A percentile compares a stretch with the other conserved stretches of the same genome.
phyloP scores from a whole-genome alignment of 2,888 invertebrate species.

The Lingula anatina region DNA sequence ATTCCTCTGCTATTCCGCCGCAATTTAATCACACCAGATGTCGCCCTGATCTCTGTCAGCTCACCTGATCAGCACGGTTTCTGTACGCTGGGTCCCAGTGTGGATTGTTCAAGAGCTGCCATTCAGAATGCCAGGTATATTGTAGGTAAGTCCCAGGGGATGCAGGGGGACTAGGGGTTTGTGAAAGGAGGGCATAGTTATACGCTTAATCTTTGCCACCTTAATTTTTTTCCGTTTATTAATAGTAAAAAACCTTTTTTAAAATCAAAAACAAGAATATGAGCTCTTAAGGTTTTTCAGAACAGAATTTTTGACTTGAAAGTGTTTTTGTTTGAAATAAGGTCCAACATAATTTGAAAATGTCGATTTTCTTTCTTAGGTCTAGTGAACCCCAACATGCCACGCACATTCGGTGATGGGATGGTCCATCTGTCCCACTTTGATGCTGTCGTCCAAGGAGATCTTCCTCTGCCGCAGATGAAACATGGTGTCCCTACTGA shows the following conservation, averaged over 20 bases:
- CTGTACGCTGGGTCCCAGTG: too few species aligned
- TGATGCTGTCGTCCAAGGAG: conserved; percentile 72
- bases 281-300: neutral
- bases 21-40: conserved; percentile 80
- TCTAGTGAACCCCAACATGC: conserved; percentile 79
- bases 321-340: too few species aligned
- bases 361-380: too few species aligned
- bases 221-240: neutral
- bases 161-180: neutral
- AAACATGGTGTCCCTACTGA: conserved; percentile 60
- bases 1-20: conserved; percentile 85
- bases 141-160: conserved; percentile 63
- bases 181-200: neutral
- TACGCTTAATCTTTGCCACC: neutral
- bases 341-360: too few species aligned
- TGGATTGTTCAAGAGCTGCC: conserved; percentile 82
- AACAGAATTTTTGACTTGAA: neutral
- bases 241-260: neutral
- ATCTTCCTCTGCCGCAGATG: conserved; percentile 63
- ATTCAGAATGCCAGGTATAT: conserved; percentile 78
- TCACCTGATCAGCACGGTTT: too few species aligned
- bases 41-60: conserved; percentile 54
- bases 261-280: neutral
- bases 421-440: conserved; percentile 86
- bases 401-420: conserved; percentile 89